Evolutionary conservation across 1,140 invertebrate species (phyloP).

Genomic region (Diorhabda elongata): DNA sequence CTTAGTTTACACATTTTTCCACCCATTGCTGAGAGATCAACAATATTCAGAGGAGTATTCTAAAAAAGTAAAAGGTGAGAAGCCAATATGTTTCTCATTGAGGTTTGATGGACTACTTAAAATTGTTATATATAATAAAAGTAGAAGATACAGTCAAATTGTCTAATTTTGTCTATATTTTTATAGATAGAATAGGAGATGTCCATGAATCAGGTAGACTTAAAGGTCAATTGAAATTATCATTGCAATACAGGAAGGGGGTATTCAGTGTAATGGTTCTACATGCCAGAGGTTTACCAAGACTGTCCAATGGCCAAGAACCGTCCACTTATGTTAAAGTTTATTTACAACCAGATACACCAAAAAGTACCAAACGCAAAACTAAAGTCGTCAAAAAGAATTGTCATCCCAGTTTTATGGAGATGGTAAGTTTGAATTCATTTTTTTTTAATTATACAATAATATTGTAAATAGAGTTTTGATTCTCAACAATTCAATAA

Average conservation of each 20-base stretch:
- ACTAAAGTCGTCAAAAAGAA: conserved; percentile 89
- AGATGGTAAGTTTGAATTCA: conserved; percentile 68
- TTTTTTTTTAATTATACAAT: too few relatives aligned
- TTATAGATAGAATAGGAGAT: conserved; percentile 23
- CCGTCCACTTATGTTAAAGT: conserved; percentile 92
- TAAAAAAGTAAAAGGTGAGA: conserved; percentile 61
- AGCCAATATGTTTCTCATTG: too few relatives aligned
- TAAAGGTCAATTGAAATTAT: conserved; percentile 58
- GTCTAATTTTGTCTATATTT: background rate
- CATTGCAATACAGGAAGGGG: conserved; percentile 76
- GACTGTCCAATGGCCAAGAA: conserved; percentile 67
- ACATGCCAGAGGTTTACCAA: conserved; percentile 79
- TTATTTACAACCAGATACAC: conserved; percentile 84
- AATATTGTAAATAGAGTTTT: too few relatives aligned
- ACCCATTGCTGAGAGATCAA: conserved; percentile 87
- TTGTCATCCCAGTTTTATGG: conserved; percentile 96
- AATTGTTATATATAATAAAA: too few relatives aligned
- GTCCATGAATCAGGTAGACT: conserved; percentile 37
- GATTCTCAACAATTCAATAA: too few relatives aligned
- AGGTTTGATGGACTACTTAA: too few relatives aligned
- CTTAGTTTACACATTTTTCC: conserved; percentile 97
- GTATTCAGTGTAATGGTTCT: conserved; percentile 82
- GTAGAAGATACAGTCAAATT: too few relatives aligned
- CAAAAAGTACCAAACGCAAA: conserved; percentile 89
- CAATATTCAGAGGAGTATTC: conserved; percentile 69